Evolutionary conservation across 2,797 vertebrate species (phyloP), one percentile per base, ranked within the genome.

Genomic region (Schizothorax lantsangensis): DNA sequence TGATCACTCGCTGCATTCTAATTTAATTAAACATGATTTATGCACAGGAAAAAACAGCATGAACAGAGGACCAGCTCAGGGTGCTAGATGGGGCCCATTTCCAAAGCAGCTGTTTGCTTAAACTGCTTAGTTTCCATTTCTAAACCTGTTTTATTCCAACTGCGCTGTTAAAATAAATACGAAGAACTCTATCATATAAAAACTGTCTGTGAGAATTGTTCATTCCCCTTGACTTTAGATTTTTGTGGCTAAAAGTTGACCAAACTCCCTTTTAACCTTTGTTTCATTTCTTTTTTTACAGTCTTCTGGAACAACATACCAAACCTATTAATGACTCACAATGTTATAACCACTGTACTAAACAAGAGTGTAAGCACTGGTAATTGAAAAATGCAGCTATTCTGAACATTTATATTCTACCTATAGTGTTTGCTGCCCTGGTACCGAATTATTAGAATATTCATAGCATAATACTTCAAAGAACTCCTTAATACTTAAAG

Each of bases 11-110:
- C 19, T 73, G 19, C 19, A n/a, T 64, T 73, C 71, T 87, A 83
- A 79, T 78, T 79, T 54, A 49, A 84, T 84, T 72, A 72, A 84
- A 79, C 26, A n/a, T 30, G 66, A 38, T 84, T 84, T 84, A 87
- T 59, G n/a, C 38, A 64, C 26, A 83, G 64, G 47, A 47, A 47
- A 40, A 69, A 57, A 12, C 59, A 62, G 86, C 40, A 87, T 57
- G 52, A 68, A 52, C 57, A 38, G 33, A 75, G 59, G 33, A 49
- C 71, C 12, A 43, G 75, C 49, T 23, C 17, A 54, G 36, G 36
- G 23, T 79, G 12, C 33, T 38, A 69, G 68, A 38, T 21, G 7
- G 68, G 33, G 68, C 21, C 30, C 78, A 64, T 79, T 45, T 79
- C 14, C 38, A 30, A 79, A 80, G 78, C 57, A 21, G n/a, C 33